phyloP scores from a whole-genome alignment of 2,797 vertebrate species.

The Zenarchopterus dispar region DNA sequence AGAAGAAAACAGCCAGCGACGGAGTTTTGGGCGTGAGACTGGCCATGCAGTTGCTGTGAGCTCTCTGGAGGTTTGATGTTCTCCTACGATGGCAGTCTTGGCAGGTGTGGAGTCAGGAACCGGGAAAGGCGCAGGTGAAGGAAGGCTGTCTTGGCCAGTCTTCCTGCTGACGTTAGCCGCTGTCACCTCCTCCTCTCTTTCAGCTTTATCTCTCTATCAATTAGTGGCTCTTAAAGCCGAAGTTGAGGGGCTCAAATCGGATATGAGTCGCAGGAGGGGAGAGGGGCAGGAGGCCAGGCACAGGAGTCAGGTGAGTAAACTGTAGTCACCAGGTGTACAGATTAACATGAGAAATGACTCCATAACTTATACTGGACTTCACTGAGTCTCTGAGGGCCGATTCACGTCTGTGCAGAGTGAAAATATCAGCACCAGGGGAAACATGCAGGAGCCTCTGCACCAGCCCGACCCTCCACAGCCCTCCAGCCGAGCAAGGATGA shows the following conservation, averaged over 20 bases:
- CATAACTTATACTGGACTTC: neutral
- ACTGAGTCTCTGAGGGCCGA: slow-evolving; percentile 1
- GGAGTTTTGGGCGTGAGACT: neutral
- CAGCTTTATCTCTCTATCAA: slow-evolving; percentile 86
- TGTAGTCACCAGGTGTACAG: neutral
- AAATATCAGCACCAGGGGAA: slow-evolving; percentile 31
- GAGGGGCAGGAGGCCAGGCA: slow-evolving; percentile 51
- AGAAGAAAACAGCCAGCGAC: slow-evolving; percentile 6
- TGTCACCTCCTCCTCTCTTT: slow-evolving; percentile 87
- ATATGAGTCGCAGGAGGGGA: slow-evolving; percentile 75
- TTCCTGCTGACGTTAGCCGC: slow-evolving; percentile 81
- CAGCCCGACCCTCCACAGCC: slow-evolving; percentile 2
- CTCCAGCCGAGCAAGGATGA: slow-evolving; percentile 42
- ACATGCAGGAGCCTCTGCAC: slow-evolving; percentile 13
- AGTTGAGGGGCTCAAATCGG: slow-evolving; percentile 83
- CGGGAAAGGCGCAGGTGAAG: slow-evolving; percentile 28
- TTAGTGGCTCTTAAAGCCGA: slow-evolving; percentile 87
- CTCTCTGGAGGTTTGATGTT: slow-evolving; percentile 14
- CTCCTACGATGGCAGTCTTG: slow-evolving; percentile 42
- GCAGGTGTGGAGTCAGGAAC: slow-evolving; percentile 26
- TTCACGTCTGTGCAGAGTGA: slow-evolving; percentile 51
- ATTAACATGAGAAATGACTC: neutral
- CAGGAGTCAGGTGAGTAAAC: slow-evolving; percentile 65
- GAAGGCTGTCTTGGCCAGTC: slow-evolving; percentile 72
- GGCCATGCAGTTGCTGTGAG: slow-evolving; percentile 57